These are phyloP conservation scores for Tenthredo scrophulariae DNA, from an alignment of 2,888 invertebrate genomes.

Conservation along the genomic window DNA sequence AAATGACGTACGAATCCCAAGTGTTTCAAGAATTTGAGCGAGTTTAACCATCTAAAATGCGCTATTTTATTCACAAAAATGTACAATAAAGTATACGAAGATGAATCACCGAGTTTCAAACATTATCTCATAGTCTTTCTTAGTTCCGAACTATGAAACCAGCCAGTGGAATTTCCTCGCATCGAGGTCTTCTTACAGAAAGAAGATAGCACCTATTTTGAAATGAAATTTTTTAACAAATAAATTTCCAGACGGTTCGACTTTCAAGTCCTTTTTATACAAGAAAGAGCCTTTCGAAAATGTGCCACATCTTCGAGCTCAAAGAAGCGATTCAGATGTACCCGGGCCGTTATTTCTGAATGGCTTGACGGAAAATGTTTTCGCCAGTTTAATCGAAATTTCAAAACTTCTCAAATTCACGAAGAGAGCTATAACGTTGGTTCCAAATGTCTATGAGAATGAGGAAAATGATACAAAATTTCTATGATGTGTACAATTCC, in stretches of 20 bases:
- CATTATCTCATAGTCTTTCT: not conserved
- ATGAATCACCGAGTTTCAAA: not conserved
- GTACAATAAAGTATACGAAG: not conserved
- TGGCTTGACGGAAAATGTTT: too few species aligned
- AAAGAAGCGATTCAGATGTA: too few species aligned
- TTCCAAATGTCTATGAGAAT: not conserved
- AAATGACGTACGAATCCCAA: constrained; percentile 5
- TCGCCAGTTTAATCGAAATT: not conserved
- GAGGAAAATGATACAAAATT: not conserved
- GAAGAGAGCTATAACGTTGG: not conserved
- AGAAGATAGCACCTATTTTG: too few species aligned
- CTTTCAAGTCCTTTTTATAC: not conserved
- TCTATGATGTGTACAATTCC: not conserved
- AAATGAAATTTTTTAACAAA: not conserved
- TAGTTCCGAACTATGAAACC: not conserved
- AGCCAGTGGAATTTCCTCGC: not conserved
- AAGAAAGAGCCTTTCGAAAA: too few species aligned
- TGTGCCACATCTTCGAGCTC: too few species aligned
- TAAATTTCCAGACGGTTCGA: not conserved
- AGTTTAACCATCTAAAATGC: not conserved
- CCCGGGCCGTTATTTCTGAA: too few species aligned
- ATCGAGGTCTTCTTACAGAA: too few species aligned
- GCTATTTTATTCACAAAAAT: not conserved
- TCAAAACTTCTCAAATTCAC: not conserved
- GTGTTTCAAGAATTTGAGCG: not conserved